Evolutionary conservation across 1,140 invertebrate genomes (phyloP), one percentile per base, ranked within the genome.

Genomic region (Achatina immaculata): DNA sequence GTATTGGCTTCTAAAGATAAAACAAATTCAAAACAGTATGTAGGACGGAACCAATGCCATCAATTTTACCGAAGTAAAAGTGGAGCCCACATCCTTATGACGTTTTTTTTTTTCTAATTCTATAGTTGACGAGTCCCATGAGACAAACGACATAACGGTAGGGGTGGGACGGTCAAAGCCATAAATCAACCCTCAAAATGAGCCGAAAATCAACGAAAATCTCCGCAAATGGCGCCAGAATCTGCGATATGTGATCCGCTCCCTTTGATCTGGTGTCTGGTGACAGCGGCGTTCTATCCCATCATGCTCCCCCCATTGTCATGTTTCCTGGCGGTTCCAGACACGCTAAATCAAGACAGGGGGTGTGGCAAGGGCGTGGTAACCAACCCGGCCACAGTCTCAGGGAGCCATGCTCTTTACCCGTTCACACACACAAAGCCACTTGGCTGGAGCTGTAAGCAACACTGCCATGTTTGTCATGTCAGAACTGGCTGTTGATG

Each of bases 321-420:
- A 11, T 21, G 55, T n/a, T 58, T 58, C 55, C 55, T 58, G 55
- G 21, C 55, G 55, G 55, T 58, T 58, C 55, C 55, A 58, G 55
- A 58, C 4, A 58, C 24, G 14, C n/a, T 58, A 58, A 58, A 58
- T 58, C 55, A 58, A 14, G 55, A n/a, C 45, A 48, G 7, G 55
- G 55, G 55, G 55, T 58, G 55, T 58, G 55, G 55, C 55, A 58
- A 24, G 45, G 55, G 55, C 55, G 55, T 58, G 55, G 55, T 58
- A 24, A 58, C 55, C 4, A 58, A 24, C 55, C 55, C 11, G 21
- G n/a, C n/a, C 55, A 58, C 9, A 58, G n/a, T 58, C 55, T 58
- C 55, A 4, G 14, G n/a, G 55, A 11, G 4, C 6, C 55, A 58
- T 4, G 55, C 55, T 11, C 4, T 21, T 58, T 14, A 14, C 55